Evolutionary conservation across 1,140 invertebrate species (phyloP), one percentile per base, ranked within the genome.

Genomic region (Aphidius ervi): DNA sequence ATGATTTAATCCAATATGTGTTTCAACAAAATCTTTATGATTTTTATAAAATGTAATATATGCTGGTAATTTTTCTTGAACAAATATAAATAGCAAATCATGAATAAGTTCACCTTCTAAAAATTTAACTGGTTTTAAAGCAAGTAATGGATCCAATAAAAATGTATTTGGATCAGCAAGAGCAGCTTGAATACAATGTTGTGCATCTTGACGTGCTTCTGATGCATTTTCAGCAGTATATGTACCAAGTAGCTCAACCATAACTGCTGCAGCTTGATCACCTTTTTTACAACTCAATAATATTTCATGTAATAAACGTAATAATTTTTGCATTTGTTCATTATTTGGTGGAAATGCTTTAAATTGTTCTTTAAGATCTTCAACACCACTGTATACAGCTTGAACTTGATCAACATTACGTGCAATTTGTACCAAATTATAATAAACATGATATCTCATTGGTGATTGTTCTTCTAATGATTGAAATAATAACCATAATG

Each of bases 161-260:
- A 97, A 98, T 69, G 94, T 95, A 68, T 91, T 94, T 46, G 95
- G 94, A 80, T 99, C 96, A 46, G 91, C 94, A 56, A 99, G 79
- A 56, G 94, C 95, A 16, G 95, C 91, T 16, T 95, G 88, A 75
- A 99, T 98, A 78, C 96, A 98, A 69, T 92, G 89, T 70, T 97
- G 94, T 6, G 95, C 95, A 84, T 98, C 95, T 81, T 98, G 94
- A 68, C 94, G 85, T 0, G 95, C 95, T 68, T 96, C 93, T 45
- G 94, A 95, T 3, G 96, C 95, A 83, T 97, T 98, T 71, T 98
- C 95, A 61, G 93, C 89, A 52, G 95, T 98, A 73, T 98, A 99
- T 1, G 95, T 98, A 9, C 94, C 91, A 42, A 98, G 76, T 5
- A 99, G 81, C 77, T 98, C 95, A 63, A 98, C 91, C 95, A 99